phyloP scores from a whole-genome alignment of 2,797 vertebrate genomes.

The Molossus molossus region DNA sequence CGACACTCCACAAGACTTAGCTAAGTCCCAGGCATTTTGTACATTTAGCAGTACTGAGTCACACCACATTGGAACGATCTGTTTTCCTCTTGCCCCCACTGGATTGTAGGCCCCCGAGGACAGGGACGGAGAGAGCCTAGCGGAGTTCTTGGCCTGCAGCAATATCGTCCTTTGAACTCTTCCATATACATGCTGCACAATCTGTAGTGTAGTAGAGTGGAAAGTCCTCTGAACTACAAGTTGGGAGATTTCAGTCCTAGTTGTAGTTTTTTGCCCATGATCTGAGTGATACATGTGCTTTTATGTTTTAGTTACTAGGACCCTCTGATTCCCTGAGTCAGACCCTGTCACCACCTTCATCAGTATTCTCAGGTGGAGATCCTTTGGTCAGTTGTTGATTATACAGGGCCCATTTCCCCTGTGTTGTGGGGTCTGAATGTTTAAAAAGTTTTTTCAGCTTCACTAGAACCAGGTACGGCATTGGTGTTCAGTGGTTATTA shows the following conservation, averaged over 20 bases:
- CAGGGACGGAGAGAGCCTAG: background rate
- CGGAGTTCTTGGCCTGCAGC: background rate
- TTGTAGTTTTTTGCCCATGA: constrained; percentile 27
- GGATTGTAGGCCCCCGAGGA: background rate
- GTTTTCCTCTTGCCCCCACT: background rate
- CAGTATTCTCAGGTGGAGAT: constrained; percentile 18
- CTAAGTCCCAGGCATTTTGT: background rate
- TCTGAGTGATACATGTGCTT: background rate
- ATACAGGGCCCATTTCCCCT: background rate
- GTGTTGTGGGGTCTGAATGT: background rate
- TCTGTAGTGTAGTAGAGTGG: background rate
- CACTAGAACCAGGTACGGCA: background rate
- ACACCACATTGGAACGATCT: no score
- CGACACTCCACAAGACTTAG: background rate
- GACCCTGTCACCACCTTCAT: background rate
- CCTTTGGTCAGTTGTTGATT: background rate
- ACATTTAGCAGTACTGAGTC: background rate
- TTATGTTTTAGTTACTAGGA: constrained; percentile 49
- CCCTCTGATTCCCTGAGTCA: constrained; percentile 31
- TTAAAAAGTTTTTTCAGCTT: constrained; percentile 66
- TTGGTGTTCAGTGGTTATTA: constrained; percentile 34
- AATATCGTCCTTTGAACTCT: constrained; percentile 3
- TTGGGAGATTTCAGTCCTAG: background rate
- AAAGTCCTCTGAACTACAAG: background rate
- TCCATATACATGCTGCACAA: background rate